Base-by-base conservation (phyloP, 2,797 vertebrate species). In the Crocodylus rhombifer region DNA sequence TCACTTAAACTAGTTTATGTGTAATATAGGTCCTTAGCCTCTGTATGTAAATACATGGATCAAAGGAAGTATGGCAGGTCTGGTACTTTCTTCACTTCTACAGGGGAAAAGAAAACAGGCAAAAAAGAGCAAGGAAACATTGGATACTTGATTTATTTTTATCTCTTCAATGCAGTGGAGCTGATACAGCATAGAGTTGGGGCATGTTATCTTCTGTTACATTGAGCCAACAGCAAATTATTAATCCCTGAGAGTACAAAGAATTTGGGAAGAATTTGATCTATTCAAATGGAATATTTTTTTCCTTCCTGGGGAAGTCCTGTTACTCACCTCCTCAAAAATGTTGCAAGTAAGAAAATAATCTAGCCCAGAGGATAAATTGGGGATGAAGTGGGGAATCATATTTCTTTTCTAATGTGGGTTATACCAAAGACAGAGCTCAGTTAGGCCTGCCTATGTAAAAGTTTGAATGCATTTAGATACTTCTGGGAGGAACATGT, bases 231-330 rank as follows among this genome's bases (percentile, higher is more conserved):
- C 30, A 90, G 77, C 42, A 92, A 94, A 92, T 88, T 78, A 17
- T 65, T 83, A 94, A 88, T 67, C 23, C 82, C 36, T 89, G 51
- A 73, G 61, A 92, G 14, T 86, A 94, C 80, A 82, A 77, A 86
- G 18, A 73, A 92, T 91, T 11, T 80, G 21, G 85, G 57, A 92
- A 60, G 33, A 94, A 94, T 91, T 89, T 64, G 78, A 60, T n/a
- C 16, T 26, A 93, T 80, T 87, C 77, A 76, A 55, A 57, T 23
- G 84, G 63, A 89, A 86, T 82, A 94, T 60, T 80, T 74, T 63
- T 57, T 90, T 94, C 79, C 13, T 92, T 95, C 86, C 82, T 88
- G 77, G 91, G 77, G 87, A 90, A 91, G 73, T 84, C 57, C 16
- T 89, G 25, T 14, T 86, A 73, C 64, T 76, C 61, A 8, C 2